Base-by-base conservation (phyloP, 2,113 vertebrate genomes). In the Stomatorhinus ivindoensis region DNA sequence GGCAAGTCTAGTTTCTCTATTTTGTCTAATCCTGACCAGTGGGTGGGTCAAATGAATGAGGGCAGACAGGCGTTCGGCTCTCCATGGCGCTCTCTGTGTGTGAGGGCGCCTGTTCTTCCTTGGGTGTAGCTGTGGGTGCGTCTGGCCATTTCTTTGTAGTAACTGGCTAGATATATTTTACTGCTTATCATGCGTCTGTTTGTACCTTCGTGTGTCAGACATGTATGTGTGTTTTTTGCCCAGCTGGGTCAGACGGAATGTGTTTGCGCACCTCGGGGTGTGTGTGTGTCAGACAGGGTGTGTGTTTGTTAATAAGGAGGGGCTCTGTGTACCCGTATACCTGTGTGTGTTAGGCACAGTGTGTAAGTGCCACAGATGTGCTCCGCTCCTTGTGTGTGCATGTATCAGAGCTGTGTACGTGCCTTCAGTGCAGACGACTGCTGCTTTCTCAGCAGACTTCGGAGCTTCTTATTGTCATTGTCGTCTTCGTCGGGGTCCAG, bases 401-500 rank as follows among this genome's bases (percentile, higher is more conserved):
- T 86, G 85, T 55, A 2, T 53, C 50, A 55, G 27, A 47, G 80
- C 80, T 44, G 82, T 47, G 85, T 55, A 31, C 21, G 47, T 5
- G 31, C 4, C 73, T 42, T 35, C 73, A 80, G 73, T 15, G 0
- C 95, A 94, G 89, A n/a, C 21, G 19, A 2, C 51, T 53, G 51
- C 83, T 96, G 96, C 93, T 96, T 96, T 92, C 96, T 94, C 88
- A 97, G 93, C 88, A 97, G 93, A 93, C 96, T 93, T 0, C 96
- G 94, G 89, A 97, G 85, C 50, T 87, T 87, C 48, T 87, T 96
- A 94, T 96, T 96, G 94, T 97, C 96, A 0, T 97, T 96, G 0
- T 97, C 96, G 0, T 97, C 96, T 0, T 95, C 96, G 90, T 97
- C 96, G 0, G 96, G 96, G 92, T 97, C 96, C 91, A 97, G 92